Evolutionary conservation across 2,888 invertebrate species (phyloP).

Genomic region (Lepidocyrtoides sp.): DNA sequence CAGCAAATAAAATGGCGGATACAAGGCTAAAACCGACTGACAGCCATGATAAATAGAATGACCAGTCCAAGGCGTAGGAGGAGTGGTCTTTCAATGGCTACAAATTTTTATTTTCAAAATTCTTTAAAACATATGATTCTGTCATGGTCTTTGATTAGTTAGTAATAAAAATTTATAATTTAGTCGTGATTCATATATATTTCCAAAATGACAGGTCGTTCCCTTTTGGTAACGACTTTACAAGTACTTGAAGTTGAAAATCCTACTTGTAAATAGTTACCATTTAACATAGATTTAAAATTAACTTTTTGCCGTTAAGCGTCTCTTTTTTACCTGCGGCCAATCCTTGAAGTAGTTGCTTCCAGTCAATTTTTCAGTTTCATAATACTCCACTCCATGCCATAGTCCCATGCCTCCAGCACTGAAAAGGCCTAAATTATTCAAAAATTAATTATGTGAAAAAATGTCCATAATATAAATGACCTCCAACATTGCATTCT

Average conservation of each 20-base stretch:
- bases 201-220: neutral
- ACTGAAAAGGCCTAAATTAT: conserved; percentile 91
- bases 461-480: too few relatives aligned
- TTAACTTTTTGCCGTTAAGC: conserved; percentile 25
- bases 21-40: conserved; percentile 92
- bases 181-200: neutral
- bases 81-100: conserved; percentile 78
- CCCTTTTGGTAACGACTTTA: too few relatives aligned
- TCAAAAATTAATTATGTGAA: neutral
- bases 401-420: conserved; percentile 98
- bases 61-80: conserved; percentile 91
- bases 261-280: too few relatives aligned
- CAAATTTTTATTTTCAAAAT: conserved; percentile 26
- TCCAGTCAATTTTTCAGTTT: conserved; percentile 97
- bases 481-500: too few relatives aligned
- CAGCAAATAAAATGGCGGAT: conserved; percentile 93
- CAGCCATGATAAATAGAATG: conserved; percentile 94
- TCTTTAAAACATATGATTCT: neutral
- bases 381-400: conserved; percentile 98
- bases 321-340: conserved; percentile 86
- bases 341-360: conserved; percentile 97
- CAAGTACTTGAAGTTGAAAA: too few relatives aligned
- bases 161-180: neutral
- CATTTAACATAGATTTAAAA: too few relatives aligned
- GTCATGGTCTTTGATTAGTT: too few relatives aligned